Evolutionary conservation across 1,140 invertebrate genomes (phyloP).

Genomic region (Caenorhabditis tropicalis): DNA sequence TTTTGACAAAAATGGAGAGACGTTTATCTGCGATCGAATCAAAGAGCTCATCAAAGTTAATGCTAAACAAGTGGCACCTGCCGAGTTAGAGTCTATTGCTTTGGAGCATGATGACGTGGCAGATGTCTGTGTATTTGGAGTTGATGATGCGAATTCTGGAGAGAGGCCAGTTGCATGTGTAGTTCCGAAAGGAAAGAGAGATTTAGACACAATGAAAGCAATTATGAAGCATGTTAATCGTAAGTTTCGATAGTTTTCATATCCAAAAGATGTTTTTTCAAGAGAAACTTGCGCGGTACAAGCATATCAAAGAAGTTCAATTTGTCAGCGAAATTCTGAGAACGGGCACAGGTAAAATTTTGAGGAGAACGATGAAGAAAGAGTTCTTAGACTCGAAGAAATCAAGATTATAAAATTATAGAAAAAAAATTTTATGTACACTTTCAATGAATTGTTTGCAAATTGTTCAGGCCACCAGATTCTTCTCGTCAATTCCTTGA

Average conservation of each 20-base stretch:
- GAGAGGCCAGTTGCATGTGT: conserved; percentile 47
- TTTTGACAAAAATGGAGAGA: conserved; percentile 45
- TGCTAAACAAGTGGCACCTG: conserved; percentile 49
- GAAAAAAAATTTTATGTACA: too few species aligned
- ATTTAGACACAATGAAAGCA: conserved; percentile 1
- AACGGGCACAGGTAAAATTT: conserved; percentile 45
- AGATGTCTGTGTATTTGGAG: conserved; percentile 45
- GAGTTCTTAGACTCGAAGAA: conserved; percentile 8
- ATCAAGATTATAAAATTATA: not conserved
- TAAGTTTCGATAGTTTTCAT: not conserved
- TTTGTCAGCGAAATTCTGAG: conserved; percentile 42
- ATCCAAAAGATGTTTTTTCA: not conserved
- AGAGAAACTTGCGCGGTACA: conserved; percentile 48
- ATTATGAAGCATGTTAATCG: conserved; percentile 48
- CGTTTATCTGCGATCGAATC: conserved; percentile 47
- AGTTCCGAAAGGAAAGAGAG: not conserved
- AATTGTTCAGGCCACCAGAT: conserved; percentile 1
- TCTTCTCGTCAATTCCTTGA: not conserved
- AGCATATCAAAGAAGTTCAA: conserved; percentile 38
- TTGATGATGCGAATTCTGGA: conserved; percentile 39
- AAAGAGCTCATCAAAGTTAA: conserved; percentile 53
- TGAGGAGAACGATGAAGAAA: conserved; percentile 33
- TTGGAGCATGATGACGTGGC: conserved; percentile 38
- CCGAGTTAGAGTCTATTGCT: conserved; percentile 46
- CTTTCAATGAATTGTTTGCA: too few species aligned